Base-by-base conservation (phyloP, 2,113 vertebrate species). In the Coracopsis vasa region DNA sequence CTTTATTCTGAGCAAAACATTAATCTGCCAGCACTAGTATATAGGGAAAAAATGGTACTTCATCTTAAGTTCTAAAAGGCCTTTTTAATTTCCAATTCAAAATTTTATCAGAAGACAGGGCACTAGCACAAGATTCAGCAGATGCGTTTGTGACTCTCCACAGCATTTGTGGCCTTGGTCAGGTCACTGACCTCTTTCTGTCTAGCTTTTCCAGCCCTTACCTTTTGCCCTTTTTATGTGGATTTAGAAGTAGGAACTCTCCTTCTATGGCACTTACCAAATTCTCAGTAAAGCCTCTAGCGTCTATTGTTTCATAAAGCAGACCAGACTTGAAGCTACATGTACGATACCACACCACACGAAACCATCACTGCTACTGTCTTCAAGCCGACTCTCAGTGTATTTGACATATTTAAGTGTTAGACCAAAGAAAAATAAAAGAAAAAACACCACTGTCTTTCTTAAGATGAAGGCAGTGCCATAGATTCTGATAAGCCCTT, bases 1-100 rank as follows among this genome's bases (percentile, higher is more conserved):
- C 72, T 92, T 96, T 88, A 95, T 73, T 97, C 82, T 89, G 93
- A 97, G 87, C 78, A 80, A 53, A 80, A 85, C 65, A 89, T 97
- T 95, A 94, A 83, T 77, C 90, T 96, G 87, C 90, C 95, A 96
- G 72, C 80, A 93, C 75, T 13, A 88, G 67, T n/a, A 39, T 29
- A 37, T 80, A n/a, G 37, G 6, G 21, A 17, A 17, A 80, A 85
- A 90, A 75, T 7, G 29, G 27, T 69, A 48, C n/a, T 93, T 51
- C 33, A 62, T 42, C 86, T 88, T 69, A 84, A 47, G 33, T 89
- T 88, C 60, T 42, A 79, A 67, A 79, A 86, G 24, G 19, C 41
- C 67, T 54, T 87, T 86, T 80, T 92, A 93, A 80, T 85, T 93
- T 96, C 80, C 91, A 61, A 83, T 80, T 94, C 79, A 72, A 89